phyloP scores from a whole-genome alignment of 2,888 invertebrate genomes.

The Ormyrus pomaceus region DNA sequence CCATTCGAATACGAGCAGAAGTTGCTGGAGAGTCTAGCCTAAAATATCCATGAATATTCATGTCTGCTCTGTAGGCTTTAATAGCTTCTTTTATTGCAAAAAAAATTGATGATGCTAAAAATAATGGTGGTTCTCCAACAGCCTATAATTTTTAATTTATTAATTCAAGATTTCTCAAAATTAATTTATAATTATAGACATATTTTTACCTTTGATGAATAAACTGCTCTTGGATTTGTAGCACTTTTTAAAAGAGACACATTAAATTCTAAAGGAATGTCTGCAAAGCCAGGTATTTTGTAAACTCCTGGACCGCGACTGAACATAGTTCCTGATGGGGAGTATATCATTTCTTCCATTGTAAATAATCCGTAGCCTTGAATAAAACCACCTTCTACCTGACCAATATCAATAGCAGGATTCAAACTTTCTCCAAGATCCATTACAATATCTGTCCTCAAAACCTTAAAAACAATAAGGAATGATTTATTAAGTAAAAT shows the following conservation, averaged over 20 bases:
- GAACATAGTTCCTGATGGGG: constrained; percentile 87
- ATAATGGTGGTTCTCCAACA: constrained; percentile 96
- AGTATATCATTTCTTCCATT: constrained; percentile 92
- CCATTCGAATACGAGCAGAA: constrained; percentile 91
- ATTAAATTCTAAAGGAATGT: constrained; percentile 94
- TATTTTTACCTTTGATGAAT: constrained; percentile 90
- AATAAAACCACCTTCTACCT: constrained; percentile 95
- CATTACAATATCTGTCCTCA: constrained; percentile 96
- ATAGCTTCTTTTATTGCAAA: constrained; percentile 95
- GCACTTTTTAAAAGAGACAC: constrained; percentile 94
- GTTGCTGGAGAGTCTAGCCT: constrained; percentile 90
- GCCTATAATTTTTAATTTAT: constrained; percentile 80
- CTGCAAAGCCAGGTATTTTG: constrained; percentile 94
- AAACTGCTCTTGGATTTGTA: constrained; percentile 93
- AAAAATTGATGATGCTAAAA: constrained; percentile 90
- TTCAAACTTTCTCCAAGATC: constrained; percentile 96
- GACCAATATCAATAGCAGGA: constrained; percentile 97
- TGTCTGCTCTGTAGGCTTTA: constrained; percentile 84
- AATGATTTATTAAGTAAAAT: constrained; percentile 10
- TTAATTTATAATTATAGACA: too few relatives aligned
- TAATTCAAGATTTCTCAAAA: too few relatives aligned
- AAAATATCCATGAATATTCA: constrained; percentile 80
- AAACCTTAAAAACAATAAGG: constrained; percentile 77
- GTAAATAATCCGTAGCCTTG: constrained; percentile 96
- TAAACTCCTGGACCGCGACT: constrained; percentile 95